Conservation (phyloP, 2,888 invertebrate genomes). For the Taphrorychus bicolor region DNA sequence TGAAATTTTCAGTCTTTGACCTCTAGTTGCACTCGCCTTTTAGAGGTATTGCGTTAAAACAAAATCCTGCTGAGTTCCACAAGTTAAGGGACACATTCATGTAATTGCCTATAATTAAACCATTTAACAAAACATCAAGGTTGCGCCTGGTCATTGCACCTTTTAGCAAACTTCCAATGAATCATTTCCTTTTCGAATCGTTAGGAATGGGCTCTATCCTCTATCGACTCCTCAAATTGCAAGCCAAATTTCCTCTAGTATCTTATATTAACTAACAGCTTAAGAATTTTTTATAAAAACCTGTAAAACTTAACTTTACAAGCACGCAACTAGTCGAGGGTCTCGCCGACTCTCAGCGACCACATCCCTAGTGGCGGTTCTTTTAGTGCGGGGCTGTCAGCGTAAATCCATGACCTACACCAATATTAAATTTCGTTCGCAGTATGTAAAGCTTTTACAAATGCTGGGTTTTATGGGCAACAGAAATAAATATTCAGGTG, state of each 20-base stretch:
- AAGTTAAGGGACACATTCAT: conserved; percentile 37
- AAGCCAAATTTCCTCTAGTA: too few relatives aligned
- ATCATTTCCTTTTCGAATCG: conserved; percentile 51
- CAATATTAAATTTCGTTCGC: conserved; percentile 51
- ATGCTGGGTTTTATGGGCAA: conserved; percentile 44
- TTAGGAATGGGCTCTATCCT: conserved; percentile 35
- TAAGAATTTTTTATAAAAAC: too few relatives aligned
- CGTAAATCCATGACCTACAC: conserved; percentile 51
- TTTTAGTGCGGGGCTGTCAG: conserved; percentile 40
- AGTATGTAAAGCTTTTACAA: conserved; percentile 44
- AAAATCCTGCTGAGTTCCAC: conserved; percentile 40
- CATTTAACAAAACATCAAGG: conserved; percentile 47
- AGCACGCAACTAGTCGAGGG: too few relatives aligned
- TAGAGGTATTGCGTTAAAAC: neutral
- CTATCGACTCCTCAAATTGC: too few relatives aligned
- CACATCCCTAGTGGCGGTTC: conserved; percentile 21
- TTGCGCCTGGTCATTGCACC: conserved; percentile 47
- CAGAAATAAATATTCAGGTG: conserved; percentile 55
- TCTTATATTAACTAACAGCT: too few relatives aligned
- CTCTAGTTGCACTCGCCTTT: neutral
- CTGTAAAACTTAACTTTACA: too few relatives aligned
- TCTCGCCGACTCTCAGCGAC: neutral
- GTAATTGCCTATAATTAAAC: conserved; percentile 42
- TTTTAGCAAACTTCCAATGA: conserved; percentile 45
- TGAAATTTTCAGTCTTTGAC: neutral